Evolutionary conservation across 2,797 vertebrate species (phyloP), one percentile per base, ranked within the genome.

Genomic region (Gymnoscopelus braueri): DNA sequence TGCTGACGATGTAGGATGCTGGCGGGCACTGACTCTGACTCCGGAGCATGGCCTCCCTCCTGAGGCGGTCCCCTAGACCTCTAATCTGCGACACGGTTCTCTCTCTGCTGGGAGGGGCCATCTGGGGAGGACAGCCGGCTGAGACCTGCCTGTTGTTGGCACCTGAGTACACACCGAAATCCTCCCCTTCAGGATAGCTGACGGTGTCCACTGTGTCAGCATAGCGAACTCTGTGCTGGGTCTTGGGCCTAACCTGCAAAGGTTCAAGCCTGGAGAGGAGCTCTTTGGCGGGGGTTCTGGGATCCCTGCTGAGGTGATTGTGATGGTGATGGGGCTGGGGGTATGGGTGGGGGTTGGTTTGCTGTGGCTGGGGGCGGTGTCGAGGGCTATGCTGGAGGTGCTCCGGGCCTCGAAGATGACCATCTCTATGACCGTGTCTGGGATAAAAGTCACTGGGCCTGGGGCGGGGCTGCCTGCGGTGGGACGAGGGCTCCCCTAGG

Each of bases 21-120:
- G 89, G 85, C 24, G 71, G 75, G 68, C 74, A n/a, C 59, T 49
- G 71, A 58, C 82, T 89, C 70, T 92, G 92, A 80, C 92, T 94
- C 77, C 90, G 87, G 49, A 94, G 88, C 86, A 94, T 81, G 80
- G 92, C 93, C 84, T 94, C 93, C 85, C 92, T 93, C 69, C 92
- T 91, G 79, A 94, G 95, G 82, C 91, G 89, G 84, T 94, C 84
- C 78, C 93, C 93, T 69, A 92, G 80, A 70, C 92, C 89, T 81
- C 67, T 78, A 47, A 91, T 86, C 78, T 88, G 72, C 8, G 68
- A 19, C 47, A 32, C 26, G 79, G 65, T 89, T 2, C 68, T 78
- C 4, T 88, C 86, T 82, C 80, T 67, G 74, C 87, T 75, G 55
- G 60, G 80, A 70, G 75, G 81, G 60, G 66, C 66, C 15, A 9